Evolutionary conservation across 2,888 invertebrate species (phyloP).

Genomic region (Hemistola chrysoprasaria): DNA sequence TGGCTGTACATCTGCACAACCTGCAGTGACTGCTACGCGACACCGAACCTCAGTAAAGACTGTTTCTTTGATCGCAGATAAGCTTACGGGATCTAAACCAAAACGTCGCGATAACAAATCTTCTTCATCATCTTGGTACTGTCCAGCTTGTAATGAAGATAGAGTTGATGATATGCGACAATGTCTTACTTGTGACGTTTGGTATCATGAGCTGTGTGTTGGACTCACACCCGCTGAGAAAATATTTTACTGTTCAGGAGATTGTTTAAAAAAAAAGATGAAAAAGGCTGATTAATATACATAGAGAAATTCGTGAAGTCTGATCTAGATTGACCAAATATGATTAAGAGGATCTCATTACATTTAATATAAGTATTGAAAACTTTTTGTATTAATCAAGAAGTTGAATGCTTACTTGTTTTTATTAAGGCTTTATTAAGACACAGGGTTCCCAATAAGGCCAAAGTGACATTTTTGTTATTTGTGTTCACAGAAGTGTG

Average conservation of each 20-base stretch:
- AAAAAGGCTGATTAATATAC: too few species aligned
- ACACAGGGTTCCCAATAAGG: conserved; percentile 25
- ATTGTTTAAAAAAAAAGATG: too few species aligned
- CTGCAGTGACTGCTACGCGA: conserved; percentile 19
- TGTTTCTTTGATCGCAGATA: conserved; percentile 16
- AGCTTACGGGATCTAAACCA: conserved; percentile 17
- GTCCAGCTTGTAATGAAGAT: conserved; percentile 31
- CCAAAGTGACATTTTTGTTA: conserved; percentile 24
- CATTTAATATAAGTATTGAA: not conserved
- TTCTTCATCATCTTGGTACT: conserved; percentile 28
- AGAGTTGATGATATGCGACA: conserved; percentile 30
- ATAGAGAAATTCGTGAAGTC: too few species aligned
- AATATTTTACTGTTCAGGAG: too few species aligned
- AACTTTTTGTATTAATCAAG: too few species aligned
- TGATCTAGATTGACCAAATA: conserved; percentile 3
- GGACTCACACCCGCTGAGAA: too few species aligned
- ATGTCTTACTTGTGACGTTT: conserved; percentile 28
- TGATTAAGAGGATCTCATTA: conserved; percentile 6
- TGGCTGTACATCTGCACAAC: too few species aligned
- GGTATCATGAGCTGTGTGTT: conserved; percentile 31
- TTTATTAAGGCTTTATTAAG: conserved; percentile 29
- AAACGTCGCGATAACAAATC: conserved; percentile 20
- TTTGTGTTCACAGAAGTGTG: conserved; percentile 30
- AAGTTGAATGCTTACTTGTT: conserved; percentile 4
- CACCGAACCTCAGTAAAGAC: conserved; percentile 17